Evolutionary conservation across 2,888 invertebrate species (phyloP), one percentile per base, ranked within the genome.

Genomic region (Corythucha ciliata): DNA sequence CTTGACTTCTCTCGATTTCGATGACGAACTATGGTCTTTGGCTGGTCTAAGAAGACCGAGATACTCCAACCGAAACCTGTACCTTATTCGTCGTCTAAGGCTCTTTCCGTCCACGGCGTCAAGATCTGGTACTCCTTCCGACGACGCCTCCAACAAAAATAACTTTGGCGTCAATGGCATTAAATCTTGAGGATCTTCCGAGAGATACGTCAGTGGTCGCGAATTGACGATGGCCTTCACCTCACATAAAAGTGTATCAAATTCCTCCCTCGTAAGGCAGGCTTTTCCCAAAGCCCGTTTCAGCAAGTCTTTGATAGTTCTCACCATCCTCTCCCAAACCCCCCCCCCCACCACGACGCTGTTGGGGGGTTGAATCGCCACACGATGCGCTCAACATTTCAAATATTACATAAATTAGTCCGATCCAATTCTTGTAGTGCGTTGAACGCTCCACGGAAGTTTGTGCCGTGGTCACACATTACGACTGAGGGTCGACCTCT

Each of bases 391-490:
- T 60, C 39, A 3, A 57, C 50, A 1, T 55, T 10, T 8, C 57
- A 53, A 18, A 53, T 47, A 12, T 54, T 32, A 2, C 14, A 5
- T n/a, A 66, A 60, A 6, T 48, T 42, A 67, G 69, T 71, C 58
- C 72, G 72, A 55, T 74, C 71, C 1, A 74, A 69, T 63, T 73
- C 70, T 56, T 70, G 69, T 57, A 73, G 71, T 12, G 71, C 64
- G 56, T 64, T 68, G 4, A 57, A 56, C 0, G 64, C 57, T 1
- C 67, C 64, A 1, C 61, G 54, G 57, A 70, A 70, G 56, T 68
- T 68, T 1, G 63, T 63, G 0, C 66, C 67, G 49, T 69, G 69
- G 48, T 71, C 69, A 20, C 59, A 57, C 29, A 56, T 60, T 5
- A 63, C 59, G 14, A 57, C 55, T 10, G 53, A 54, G 2, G 60